A percentile compares a stretch with the other conserved stretches of the same genome.
phyloP scores from a whole-genome alignment of 2,113 vertebrate species.

The Crotalus tigris region DNA sequence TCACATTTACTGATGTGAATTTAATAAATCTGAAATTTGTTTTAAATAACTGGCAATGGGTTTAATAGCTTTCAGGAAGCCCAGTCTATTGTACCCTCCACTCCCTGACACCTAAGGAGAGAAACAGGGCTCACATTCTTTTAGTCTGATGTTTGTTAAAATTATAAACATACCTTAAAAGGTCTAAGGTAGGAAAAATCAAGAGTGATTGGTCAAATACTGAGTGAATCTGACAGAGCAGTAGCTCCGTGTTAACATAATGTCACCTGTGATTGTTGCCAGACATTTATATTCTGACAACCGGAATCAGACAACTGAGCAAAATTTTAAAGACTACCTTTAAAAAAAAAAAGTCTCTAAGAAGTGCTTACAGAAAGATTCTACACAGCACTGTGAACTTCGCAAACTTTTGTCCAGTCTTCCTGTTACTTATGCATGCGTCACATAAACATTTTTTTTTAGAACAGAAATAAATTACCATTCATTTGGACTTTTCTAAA shows the following conservation, averaged over 20 bases:
- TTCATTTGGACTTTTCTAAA: conserved; percentile 49
- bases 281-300: conserved; percentile 34
- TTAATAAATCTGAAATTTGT: background rate
- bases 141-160: conserved; percentile 27
- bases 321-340: conserved; percentile 40
- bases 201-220: conserved; percentile 27
- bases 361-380: conserved; percentile 34
- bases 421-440: conserved; percentile 40
- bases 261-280: conserved; percentile 39
- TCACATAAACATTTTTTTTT: conserved; percentile 44
- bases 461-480: conserved; percentile 42
- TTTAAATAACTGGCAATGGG: background rate
- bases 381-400: background rate
- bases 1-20: background rate
- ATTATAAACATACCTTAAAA: conserved; percentile 19
- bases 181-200: conserved; percentile 42
- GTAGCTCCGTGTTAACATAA: conserved; percentile 44
- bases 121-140: background rate
- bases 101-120: background rate
- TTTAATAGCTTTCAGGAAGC: background rate
- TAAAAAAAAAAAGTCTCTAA: conserved; percentile 5
- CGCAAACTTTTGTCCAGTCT: conserved; percentile 28
- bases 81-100: background rate
- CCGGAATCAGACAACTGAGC: conserved; percentile 46
- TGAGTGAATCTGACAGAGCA: conserved; percentile 48